Percentiles rank a stretch among this genome's conserved stretches.
Evolutionary conservation across 2,113 vertebrate species (phyloP).

Genomic region (Gobio gobio): DNA sequence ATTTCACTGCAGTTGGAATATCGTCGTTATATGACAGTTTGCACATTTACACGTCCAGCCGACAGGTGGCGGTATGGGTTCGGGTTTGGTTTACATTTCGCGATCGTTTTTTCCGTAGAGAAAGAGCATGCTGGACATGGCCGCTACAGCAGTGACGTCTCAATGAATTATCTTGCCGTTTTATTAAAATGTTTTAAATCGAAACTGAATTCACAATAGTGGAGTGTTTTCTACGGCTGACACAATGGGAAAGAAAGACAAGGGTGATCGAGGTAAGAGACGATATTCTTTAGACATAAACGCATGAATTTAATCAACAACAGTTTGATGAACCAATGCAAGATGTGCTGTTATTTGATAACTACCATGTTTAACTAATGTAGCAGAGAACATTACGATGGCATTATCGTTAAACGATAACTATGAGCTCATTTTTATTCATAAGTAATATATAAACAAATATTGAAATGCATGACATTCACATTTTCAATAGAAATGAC

Average conservation of each 20-base stretch:
- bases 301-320: background rate
- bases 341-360: background rate
- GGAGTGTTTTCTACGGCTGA: background rate
- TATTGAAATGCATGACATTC: background rate
- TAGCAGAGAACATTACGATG: background rate
- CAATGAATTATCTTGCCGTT: too few species aligned
- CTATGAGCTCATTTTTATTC: background rate
- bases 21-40: too few species aligned
- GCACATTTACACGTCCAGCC: background rate
- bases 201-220: background rate
- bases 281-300: background rate
- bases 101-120: background rate
- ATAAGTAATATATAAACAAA: background rate
- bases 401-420: background rate
- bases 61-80: background rate
- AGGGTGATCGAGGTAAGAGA: constrained; percentile 72
- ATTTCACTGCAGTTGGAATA: background rate
- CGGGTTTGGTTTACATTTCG: background rate
- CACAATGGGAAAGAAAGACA: constrained; percentile 76
- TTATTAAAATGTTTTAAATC: background rate
- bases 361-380: background rate
- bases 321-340: background rate
- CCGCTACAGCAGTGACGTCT: accelerated
- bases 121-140: background rate
- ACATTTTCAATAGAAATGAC: background rate